Evolutionary conservation across 1,140 invertebrate species (phyloP).

Genomic region (Ooceraea biroi): DNA sequence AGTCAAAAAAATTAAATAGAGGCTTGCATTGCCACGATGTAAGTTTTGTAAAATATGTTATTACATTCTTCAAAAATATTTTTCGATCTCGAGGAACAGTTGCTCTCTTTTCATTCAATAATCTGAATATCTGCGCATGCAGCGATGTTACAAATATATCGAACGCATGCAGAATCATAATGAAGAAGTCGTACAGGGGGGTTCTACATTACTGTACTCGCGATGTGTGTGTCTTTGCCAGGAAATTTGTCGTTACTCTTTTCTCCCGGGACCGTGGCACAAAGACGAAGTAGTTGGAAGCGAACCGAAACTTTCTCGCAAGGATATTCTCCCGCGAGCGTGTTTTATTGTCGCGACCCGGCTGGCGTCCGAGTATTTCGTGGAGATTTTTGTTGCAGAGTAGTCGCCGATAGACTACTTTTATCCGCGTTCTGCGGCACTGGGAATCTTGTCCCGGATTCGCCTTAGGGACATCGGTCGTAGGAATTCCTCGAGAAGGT

Average conservation of each 20-base stretch:
- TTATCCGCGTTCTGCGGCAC: slow-evolving; percentile 45
- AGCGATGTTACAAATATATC: slow-evolving; percentile 14
- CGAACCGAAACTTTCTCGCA: slow-evolving; percentile 52
- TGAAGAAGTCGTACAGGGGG: background rate
- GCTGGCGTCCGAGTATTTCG: slow-evolving; percentile 26
- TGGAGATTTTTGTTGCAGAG: slow-evolving; percentile 40
- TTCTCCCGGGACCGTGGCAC: slow-evolving; percentile 2
- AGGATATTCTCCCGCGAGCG: slow-evolving; percentile 50
- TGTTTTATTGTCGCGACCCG: slow-evolving; percentile 50
- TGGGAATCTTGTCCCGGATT: slow-evolving; percentile 51
- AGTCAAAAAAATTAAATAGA: background rate
- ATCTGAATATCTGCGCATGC: background rate
- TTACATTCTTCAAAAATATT: background rate
- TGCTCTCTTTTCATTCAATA: background rate
- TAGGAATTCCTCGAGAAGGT: slow-evolving; percentile 21
- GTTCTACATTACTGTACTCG: slow-evolving; percentile 40
- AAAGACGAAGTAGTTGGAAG: slow-evolving; percentile 51
- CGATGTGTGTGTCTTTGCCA: slow-evolving; percentile 20
- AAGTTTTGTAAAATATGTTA: background rate
- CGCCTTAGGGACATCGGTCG: slow-evolving; percentile 17
- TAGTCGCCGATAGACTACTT: slow-evolving; percentile 39
- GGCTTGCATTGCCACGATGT: background rate
- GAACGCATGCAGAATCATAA: slow-evolving; percentile 15
- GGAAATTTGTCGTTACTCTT: slow-evolving; percentile 29
- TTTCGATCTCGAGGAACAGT: background rate